Evolutionary conservation across 2,797 vertebrate genomes (phyloP).

Genomic region (Tauraco hartlaubi): DNA sequence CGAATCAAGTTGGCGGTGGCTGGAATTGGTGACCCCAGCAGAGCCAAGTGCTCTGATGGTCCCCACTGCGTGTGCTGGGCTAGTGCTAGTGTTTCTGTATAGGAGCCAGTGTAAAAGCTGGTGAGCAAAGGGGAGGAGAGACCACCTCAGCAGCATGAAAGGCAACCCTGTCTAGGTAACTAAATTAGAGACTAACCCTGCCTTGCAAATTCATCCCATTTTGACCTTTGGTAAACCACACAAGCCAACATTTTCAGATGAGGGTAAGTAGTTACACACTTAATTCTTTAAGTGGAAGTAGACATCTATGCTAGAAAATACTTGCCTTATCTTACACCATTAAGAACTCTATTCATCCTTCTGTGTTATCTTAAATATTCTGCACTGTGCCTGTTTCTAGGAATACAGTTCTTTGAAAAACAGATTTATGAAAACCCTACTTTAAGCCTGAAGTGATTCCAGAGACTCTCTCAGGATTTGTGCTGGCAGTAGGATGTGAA

Average conservation of each 20-base stretch:
- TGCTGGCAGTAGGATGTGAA: neutral
- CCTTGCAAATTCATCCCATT: neutral
- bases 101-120: fast-evolving
- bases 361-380: neutral
- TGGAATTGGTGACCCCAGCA: neutral
- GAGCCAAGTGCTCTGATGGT: neutral
- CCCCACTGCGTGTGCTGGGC: too few species aligned
- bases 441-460: neutral
- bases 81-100: neutral
- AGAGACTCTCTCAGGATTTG: neutral
- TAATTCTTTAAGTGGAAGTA: neutral
- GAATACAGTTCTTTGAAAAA: neutral
- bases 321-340: neutral
- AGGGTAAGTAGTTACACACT: neutral
- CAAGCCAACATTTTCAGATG: neutral
- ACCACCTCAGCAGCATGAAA: neutral
- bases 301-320: neutral
- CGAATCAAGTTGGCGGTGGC: neutral
- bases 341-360: neutral
- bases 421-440: neutral
- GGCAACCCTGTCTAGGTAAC: neutral
- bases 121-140: neutral
- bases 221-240: neutral
- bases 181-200: neutral
- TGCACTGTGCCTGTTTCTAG: neutral